phyloP scores from a whole-genome alignment of 2,113 vertebrate species.

The Sander vitreus region DNA sequence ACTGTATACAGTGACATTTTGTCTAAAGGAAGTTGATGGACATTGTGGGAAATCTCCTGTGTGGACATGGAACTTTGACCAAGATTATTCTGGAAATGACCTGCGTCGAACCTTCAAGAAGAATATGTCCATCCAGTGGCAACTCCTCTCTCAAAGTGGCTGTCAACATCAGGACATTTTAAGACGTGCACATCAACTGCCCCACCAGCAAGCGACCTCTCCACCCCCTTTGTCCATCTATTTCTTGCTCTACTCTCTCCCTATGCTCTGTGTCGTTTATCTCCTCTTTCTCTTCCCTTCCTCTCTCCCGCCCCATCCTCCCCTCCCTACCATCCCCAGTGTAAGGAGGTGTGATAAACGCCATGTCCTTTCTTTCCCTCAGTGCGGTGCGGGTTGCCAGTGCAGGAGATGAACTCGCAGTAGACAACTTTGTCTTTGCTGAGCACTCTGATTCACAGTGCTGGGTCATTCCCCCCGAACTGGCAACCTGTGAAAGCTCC shows the following conservation, averaged over 20 bases:
- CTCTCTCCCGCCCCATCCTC: background rate
- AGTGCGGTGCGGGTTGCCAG: constrained; percentile 91
- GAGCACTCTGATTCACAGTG: constrained; percentile 87
- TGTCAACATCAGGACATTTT: constrained; percentile 31
- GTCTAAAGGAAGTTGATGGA: background rate
- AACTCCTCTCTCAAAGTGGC: background rate
- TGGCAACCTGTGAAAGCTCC: constrained; percentile 86
- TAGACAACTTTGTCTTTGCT: constrained; percentile 91
- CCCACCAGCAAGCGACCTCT: constrained; percentile 2
- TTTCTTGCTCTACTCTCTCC: background rate
- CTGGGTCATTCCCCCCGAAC: constrained; percentile 85
- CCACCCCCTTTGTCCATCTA: constrained; percentile 22
- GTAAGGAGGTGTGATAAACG: constrained; percentile 81
- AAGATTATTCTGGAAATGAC: constrained; percentile 3
- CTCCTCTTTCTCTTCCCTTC: background rate
- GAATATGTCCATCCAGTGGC: background rate
- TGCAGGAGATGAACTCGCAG: constrained; percentile 89
- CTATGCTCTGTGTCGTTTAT: background rate
- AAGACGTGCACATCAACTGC: background rate
- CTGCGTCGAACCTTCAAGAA: constrained; percentile 9
- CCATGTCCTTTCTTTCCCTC: constrained; percentile 89
- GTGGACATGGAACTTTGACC: constrained; percentile 11
- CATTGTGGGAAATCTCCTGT: background rate
- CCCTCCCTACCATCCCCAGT: constrained; percentile 53
- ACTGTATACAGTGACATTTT: background rate